Conservation (phyloP, 2,113 vertebrate genomes). For the Columbina picui region DNA sequence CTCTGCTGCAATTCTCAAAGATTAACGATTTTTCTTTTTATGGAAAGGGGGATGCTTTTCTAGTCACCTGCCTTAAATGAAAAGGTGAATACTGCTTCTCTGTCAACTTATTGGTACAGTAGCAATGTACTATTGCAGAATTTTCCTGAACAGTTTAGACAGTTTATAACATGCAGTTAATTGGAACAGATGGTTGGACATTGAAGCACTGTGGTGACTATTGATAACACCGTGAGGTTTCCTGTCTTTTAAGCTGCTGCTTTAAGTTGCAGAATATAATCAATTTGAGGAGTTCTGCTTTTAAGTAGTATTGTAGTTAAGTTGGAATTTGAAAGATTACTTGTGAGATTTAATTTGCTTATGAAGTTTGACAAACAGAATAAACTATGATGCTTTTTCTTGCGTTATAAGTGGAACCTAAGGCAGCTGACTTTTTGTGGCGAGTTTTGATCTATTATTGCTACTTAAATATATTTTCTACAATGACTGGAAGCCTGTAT, state of each 20-base stretch:
- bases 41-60: neutral
- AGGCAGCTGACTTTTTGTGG: neutral
- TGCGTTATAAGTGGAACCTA: neutral
- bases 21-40: neutral
- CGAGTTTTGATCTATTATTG: neutral
- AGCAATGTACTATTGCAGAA: neutral
- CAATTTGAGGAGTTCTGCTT: neutral
- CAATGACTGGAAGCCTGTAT: neutral
- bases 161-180: neutral
- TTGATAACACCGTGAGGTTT: neutral
- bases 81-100: neutral
- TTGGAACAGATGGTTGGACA: neutral
- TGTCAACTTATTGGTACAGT: neutral
- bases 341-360: neutral
- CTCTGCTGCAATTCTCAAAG: neutral
- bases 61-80: neutral
- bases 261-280: neutral
- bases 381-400: neutral
- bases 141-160: neutral
- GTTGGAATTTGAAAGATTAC: neutral
- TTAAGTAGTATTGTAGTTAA: neutral
- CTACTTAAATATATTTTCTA: neutral
- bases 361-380: neutral
- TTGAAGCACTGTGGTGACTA: neutral
- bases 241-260: neutral